Evolutionary conservation across 2,113 vertebrate species (phyloP).

Genomic region (Rhinogobius similis): DNA sequence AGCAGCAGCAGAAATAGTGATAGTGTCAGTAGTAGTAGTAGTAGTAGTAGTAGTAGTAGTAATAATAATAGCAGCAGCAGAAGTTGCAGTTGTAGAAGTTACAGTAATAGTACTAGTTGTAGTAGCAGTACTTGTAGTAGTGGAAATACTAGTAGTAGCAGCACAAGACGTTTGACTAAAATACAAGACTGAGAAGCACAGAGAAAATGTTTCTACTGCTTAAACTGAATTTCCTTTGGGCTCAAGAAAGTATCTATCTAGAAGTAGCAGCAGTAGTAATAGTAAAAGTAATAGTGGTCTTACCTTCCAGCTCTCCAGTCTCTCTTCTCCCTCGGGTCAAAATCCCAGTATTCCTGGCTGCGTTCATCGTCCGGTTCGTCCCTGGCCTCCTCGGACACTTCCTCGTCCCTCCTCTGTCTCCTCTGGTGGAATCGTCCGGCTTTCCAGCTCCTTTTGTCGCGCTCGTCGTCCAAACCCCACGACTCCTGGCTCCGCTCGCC

Average conservation of each 20-base stretch:
- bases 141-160: no score
- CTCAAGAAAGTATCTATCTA: no score
- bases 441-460: conserved; percentile 48
- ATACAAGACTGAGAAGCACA: no score
- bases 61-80: not conserved
- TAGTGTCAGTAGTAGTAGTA: not conserved
- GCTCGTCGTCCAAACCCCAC: conserved; percentile 41
- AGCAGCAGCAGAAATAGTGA: not conserved
- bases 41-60: not conserved
- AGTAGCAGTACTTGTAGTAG: not conserved
- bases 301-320: conserved; percentile 41
- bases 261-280: no score
- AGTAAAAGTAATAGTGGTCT: not conserved
- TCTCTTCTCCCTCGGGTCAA: conserved; percentile 40
- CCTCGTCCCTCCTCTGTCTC: conserved; percentile 49
- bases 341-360: conserved; percentile 54
- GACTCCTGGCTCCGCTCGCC: conserved; percentile 64
- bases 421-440: conserved; percentile 48
- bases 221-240: no score
- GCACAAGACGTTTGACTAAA: no score
- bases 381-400: conserved; percentile 23
- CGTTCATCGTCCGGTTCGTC: conserved; percentile 41
- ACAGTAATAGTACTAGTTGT: not conserved
- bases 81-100: not conserved
- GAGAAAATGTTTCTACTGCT: no score